Percentiles rank a stretch among this genome's conserved stretches.
phyloP scores from a whole-genome alignment of 2,888 invertebrate species.

The Drosophila eohydei region DNA sequence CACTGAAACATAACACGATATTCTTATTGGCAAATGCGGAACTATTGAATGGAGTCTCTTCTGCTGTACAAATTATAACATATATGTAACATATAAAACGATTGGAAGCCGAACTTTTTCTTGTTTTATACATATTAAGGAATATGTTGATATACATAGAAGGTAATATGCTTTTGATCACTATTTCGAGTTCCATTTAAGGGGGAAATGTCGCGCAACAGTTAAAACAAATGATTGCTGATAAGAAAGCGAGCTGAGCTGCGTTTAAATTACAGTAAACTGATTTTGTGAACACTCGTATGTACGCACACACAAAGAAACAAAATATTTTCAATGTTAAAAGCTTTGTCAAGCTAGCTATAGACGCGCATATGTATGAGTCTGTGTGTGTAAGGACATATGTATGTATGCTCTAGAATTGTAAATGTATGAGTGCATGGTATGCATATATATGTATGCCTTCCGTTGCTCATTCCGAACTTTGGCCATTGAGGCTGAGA shows the following conservation, averaged over 20 bases:
- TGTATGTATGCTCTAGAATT: not conserved
- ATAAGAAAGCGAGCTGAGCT: slow-evolving; percentile 31
- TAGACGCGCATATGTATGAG: not conserved
- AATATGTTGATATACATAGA: not conserved
- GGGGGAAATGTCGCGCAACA: slow-evolving; percentile 5
- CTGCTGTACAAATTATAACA: not conserved
- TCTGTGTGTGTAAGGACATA: not conserved
- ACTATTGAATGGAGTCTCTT: not conserved
- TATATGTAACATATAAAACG: no score
- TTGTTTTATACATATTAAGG: not conserved
- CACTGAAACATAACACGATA: not conserved
- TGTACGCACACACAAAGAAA: not conserved
- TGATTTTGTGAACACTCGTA: not conserved
- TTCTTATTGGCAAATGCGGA: not conserved
- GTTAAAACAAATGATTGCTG: slow-evolving; percentile 18
- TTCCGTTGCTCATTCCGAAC: not conserved
- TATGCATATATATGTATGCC: not conserved
- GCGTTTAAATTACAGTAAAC: slow-evolving; percentile 6
- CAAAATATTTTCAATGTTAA: slow-evolving; percentile 46
- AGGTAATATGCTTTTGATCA: not conserved
- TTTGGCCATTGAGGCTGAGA: slow-evolving; percentile 19
- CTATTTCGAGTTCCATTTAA: not conserved
- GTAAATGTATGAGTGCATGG: not conserved
- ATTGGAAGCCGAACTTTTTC: not conserved
- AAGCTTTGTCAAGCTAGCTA: not conserved